Percentiles rank a stretch among this genome's conserved stretches.
Evolutionary conservation across 2,888 invertebrate species (phyloP).

Genomic region (Microplitis manilae): DNA sequence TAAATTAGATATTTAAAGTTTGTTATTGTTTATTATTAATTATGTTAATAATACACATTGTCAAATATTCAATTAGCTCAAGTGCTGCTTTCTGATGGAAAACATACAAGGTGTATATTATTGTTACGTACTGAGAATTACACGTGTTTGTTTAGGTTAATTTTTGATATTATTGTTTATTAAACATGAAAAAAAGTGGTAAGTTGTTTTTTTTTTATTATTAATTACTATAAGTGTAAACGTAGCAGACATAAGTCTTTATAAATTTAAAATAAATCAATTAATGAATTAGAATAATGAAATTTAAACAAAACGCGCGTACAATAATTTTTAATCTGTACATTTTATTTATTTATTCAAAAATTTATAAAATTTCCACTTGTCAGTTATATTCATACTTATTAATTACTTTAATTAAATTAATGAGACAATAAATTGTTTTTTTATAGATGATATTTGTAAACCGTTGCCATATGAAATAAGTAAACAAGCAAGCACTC

Average conservation of each 20-base stretch:
- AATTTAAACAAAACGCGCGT: too few relatives aligned
- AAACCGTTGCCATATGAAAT: conserved; percentile 57
- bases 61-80: background rate
- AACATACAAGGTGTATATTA: background rate
- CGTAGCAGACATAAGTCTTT: too few relatives aligned
- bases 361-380: too few relatives aligned
- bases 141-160: conserved; percentile 3
- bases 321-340: background rate
- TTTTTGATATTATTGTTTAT: background rate
- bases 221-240: too few relatives aligned
- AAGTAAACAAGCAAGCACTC: conserved; percentile 57
- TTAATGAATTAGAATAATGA: too few relatives aligned
- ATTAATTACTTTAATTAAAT: too few relatives aligned
- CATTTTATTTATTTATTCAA: background rate
- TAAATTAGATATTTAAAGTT: background rate
- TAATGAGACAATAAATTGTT: background rate
- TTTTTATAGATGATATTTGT: conserved; percentile 58
- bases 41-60: background rate
- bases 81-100: background rate
- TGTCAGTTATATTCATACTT: too few relatives aligned
- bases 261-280: too few relatives aligned
- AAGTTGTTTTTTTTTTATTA: background rate
- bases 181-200: conserved; percentile 21
- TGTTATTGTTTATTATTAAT: background rate
- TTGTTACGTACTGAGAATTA: background rate